Conservation (phyloP, 92 coral and sea anemone species). For the Epizoanthus ramosus region DNA sequence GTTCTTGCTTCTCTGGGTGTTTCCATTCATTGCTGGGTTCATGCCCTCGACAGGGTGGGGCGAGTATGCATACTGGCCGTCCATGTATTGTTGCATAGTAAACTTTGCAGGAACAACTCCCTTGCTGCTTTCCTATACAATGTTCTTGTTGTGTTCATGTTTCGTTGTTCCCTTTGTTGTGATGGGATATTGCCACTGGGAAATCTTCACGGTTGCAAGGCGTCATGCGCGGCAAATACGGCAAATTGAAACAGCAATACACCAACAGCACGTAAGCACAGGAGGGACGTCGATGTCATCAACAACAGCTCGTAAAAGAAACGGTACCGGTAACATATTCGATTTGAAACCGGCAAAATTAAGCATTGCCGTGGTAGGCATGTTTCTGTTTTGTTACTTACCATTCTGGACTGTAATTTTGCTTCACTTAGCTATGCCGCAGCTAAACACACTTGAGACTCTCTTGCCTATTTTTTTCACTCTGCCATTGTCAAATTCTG, state of each 20-base stretch:
- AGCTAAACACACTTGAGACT: not conserved
- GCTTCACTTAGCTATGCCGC: not conserved
- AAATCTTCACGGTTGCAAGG: not conserved
- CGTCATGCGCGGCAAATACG: not conserved
- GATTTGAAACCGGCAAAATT: not conserved
- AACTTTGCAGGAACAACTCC: not conserved
- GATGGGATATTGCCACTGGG: not conserved
- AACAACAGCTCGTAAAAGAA: no score
- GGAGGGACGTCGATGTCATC: no score
- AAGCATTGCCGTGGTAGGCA: not conserved
- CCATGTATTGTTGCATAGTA: not conserved
- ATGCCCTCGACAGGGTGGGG: not conserved
- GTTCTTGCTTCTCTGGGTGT: not conserved
- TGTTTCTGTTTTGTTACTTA: not conserved
- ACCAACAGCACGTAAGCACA: no score
- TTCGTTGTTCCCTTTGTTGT: not conserved
- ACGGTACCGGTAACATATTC: no score
- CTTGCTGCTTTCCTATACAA: not conserved
- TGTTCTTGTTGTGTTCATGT: not conserved
- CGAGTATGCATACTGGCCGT: not conserved
- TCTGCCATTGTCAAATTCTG: not conserved
- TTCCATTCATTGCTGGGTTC: not conserved
- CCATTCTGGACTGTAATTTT: not conserved
- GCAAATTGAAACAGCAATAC: not conserved
- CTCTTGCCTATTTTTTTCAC: not conserved